Conservation (phyloP, 2,797 vertebrate species). For the Anguilla anguilla region DNA sequence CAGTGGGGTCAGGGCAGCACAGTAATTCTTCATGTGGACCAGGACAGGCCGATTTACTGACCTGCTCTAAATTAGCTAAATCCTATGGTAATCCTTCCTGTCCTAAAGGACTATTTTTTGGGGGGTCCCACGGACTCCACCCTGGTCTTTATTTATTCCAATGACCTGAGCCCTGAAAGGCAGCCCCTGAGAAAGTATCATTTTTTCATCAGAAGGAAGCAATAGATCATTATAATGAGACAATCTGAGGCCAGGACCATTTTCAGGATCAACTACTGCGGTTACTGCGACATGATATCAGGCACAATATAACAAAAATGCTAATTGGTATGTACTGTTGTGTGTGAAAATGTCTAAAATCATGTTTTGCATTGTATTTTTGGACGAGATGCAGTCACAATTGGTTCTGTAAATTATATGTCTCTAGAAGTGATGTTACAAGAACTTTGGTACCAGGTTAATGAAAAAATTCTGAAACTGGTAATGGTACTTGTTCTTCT, state of each 20-base stretch:
- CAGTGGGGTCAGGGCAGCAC: not conserved
- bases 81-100: conserved; percentile 4
- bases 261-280: not conserved
- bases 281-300: not conserved
- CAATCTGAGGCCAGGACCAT: not conserved
- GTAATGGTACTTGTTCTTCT: too few species aligned
- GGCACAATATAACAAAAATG: not conserved
- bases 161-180: not conserved
- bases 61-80: not conserved
- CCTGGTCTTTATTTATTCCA: not conserved
- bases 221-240: not conserved
- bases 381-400: too few species aligned
- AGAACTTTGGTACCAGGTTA: too few species aligned
- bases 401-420: too few species aligned
- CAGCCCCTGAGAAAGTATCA: not conserved
- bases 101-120: not conserved
- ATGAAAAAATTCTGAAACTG: too few species aligned
- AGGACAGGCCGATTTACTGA: not conserved
- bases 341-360: too few species aligned
- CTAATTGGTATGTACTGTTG: not conserved
- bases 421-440: too few species aligned
- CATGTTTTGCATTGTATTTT: too few species aligned
- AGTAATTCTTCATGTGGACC: not conserved
- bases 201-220: not conserved
- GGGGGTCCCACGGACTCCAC: not conserved